Evolutionary conservation across 2,888 invertebrate genomes (phyloP).

Genomic region (Parnassius orleans): DNA sequence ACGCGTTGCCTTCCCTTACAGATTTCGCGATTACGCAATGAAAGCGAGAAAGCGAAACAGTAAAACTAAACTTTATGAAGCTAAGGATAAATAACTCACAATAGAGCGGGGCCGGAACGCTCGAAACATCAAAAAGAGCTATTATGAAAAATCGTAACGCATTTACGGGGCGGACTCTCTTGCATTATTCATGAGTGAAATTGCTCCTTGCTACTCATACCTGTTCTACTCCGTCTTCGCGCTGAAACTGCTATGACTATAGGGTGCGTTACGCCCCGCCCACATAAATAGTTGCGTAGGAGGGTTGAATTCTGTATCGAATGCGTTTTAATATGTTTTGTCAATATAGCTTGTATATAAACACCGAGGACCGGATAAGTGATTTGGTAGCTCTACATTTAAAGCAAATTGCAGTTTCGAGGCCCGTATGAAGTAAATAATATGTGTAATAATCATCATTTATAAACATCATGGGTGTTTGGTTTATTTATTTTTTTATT

Average conservation of each 20-base stretch:
- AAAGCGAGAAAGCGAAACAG: conserved; percentile 36
- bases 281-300: conserved; percentile 19
- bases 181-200: conserved; percentile 75
- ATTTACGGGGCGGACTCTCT: conserved; percentile 70
- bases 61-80: conserved; percentile 66
- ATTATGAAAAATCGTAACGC: conserved; percentile 80
- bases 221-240: conserved; percentile 13
- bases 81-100: conserved; percentile 46
- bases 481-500: too few species aligned
- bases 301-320: conserved; percentile 17
- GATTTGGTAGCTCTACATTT: too few species aligned
- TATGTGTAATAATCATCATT: too few species aligned
- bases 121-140: conserved; percentile 66
- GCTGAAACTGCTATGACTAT: conserved; percentile 6
- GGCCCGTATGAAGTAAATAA: too few species aligned
- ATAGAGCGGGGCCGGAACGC: conserved; percentile 32
- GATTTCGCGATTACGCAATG: conserved; percentile 20
- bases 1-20: neutral
- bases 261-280: conserved; percentile 25
- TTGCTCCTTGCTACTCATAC: conserved; percentile 49
- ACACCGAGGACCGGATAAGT: too few species aligned
- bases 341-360: neutral
- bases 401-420: too few species aligned
- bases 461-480: too few species aligned
- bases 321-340: conserved; percentile 6